These are phyloP conservation scores for Limnephilus lunatus DNA, from an alignment of 2,888 invertebrate genomes.

Conservation along the genomic window DNA sequence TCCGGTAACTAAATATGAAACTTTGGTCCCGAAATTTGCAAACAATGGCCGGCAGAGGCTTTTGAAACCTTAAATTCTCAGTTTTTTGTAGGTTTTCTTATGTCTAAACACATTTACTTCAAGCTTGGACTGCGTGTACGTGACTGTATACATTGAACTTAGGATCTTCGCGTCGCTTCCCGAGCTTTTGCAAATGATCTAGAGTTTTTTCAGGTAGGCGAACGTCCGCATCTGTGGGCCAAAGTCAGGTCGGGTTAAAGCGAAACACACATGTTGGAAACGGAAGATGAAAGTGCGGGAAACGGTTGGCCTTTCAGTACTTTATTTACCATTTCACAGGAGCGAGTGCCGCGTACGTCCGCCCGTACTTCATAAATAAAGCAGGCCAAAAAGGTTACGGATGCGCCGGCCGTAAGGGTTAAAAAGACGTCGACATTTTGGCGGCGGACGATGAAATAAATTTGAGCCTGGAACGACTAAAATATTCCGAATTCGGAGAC, in stretches of 20 bases:
- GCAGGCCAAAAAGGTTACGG: conserved; percentile 50
- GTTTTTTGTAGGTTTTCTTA: conserved; percentile 14
- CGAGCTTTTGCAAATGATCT: conserved; percentile 23
- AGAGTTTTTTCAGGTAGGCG: neutral
- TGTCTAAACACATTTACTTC: neutral
- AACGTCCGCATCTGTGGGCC: neutral
- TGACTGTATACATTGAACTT: neutral
- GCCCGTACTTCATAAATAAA: conserved; percentile 60
- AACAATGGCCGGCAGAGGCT: neutral
- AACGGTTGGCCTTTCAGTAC: conserved; percentile 26
- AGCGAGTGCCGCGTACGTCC: conserved; percentile 13
- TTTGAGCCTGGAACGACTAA: neutral
- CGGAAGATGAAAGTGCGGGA: conserved; percentile 22
- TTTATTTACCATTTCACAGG: conserved; percentile 46
- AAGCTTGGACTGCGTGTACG: neutral
- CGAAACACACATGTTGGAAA: neutral
- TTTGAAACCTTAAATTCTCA: conserved; percentile 24
- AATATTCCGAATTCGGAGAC: conserved; percentile 3
- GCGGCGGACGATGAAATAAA: conserved; percentile 16
- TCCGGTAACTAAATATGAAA: neutral
- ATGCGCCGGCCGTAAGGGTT: conserved; percentile 41
- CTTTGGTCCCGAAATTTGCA: neutral
- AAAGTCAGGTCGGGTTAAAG: conserved; percentile 3
- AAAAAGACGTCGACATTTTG: conserved; percentile 35
- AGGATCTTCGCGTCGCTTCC: neutral